Conservation (phyloP, 2,797 vertebrate species). For the Mus spretus region DNA sequence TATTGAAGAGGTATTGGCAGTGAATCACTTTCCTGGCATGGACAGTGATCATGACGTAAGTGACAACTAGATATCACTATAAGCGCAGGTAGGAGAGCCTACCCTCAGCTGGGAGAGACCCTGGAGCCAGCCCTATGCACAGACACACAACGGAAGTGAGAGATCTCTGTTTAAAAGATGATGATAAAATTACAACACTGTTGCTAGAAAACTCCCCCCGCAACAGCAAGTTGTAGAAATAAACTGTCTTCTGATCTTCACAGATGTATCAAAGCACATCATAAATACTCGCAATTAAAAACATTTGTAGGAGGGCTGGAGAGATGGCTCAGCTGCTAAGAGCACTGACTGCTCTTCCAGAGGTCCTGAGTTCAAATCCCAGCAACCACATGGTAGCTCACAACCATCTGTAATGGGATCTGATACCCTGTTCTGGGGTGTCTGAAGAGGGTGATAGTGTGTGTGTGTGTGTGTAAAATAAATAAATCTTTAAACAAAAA, state of each 20-base stretch:
- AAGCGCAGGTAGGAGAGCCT: neutral
- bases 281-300: neutral
- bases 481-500: neutral
- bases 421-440: too few relatives aligned
- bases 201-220: neutral
- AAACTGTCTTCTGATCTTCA: neutral
- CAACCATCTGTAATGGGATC: too few relatives aligned
- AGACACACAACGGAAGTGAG: neutral
- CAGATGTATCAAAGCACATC: neutral
- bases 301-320: neutral
- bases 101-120: neutral
- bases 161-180: slow-evolving; percentile 34
- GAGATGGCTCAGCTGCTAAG: neutral
- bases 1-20: neutral
- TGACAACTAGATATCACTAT: slow-evolving; percentile 15
- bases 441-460: too few relatives aligned
- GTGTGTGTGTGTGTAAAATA: too few relatives aligned
- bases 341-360: neutral
- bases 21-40: slow-evolving; percentile 36
- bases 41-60: neutral
- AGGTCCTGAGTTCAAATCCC: too few relatives aligned
- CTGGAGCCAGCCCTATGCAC: neutral
- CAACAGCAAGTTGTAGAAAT: neutral
- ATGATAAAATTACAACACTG: slow-evolving; percentile 19
- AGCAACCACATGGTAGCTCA: too few relatives aligned